Percentiles rank a stretch among this genome's conserved stretches.
Evolutionary conservation across 2,888 invertebrate genomes (phyloP).

Genomic region (Leptura quadrifasciata): DNA sequence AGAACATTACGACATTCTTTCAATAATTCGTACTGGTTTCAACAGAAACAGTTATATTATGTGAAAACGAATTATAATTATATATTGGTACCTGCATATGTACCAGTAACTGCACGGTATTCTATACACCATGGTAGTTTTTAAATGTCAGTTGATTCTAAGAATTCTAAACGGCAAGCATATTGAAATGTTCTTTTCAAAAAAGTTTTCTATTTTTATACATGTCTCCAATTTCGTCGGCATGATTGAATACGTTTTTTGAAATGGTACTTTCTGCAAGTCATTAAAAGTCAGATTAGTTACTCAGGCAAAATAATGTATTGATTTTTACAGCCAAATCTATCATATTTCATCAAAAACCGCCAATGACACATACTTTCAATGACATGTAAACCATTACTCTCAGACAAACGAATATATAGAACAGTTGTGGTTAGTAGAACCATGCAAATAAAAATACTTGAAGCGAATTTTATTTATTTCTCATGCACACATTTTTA

Average conservation of each 20-base stretch:
- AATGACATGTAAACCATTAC: constrained; percentile 8
- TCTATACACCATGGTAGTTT: too few species aligned
- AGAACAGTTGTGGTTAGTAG: not conserved
- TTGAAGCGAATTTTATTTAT: too few species aligned
- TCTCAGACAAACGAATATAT: not conserved
- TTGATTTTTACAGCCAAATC: not conserved
- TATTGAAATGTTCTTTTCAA: too few species aligned
- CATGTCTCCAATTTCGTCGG: not conserved
- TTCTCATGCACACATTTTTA: too few species aligned
- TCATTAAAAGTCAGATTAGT: not conserved
- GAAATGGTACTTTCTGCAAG: not conserved
- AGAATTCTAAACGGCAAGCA: too few species aligned
- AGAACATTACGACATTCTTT: too few species aligned
- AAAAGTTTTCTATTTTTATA: not conserved
- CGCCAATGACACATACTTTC: constrained; percentile 7
- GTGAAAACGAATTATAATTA: too few species aligned
- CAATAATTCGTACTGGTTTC: not conserved
- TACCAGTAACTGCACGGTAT: not conserved
- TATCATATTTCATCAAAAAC: not conserved
- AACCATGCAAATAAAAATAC: too few species aligned
- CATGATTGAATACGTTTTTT: not conserved
- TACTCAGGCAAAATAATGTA: not conserved
- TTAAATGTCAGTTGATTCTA: too few species aligned
- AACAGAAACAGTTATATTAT: not conserved
- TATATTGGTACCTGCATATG: not conserved